Percentiles rank a stretch among this genome's conserved stretches.
These are phyloP conservation scores for Thecocarcelia acutangulata DNA, from an alignment of 2,888 invertebrate species.

Conservation along the genomic window DNA sequence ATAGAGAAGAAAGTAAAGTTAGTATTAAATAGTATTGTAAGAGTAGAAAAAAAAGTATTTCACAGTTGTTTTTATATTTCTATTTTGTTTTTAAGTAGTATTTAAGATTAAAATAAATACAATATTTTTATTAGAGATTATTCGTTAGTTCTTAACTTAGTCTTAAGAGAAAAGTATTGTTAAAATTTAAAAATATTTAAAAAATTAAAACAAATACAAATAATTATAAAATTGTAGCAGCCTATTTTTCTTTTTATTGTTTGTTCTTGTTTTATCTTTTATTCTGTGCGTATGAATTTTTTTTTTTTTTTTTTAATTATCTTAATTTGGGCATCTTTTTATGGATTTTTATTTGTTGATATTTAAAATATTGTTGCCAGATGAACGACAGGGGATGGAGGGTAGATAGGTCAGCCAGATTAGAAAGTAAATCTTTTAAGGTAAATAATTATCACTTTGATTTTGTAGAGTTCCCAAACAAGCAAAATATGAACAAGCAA, in stretches of 20 bases:
- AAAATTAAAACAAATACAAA: constrained; percentile 57
- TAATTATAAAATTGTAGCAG: constrained; percentile 59
- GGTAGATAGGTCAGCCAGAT: constrained; percentile 46
- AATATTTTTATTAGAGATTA: constrained; percentile 54
- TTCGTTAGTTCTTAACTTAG: constrained; percentile 41
- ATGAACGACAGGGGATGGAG: constrained; percentile 56
- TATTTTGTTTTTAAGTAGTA: constrained; percentile 50
- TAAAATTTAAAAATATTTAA: constrained; percentile 24
- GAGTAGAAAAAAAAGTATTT: constrained; percentile 52
- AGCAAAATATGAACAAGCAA: too few relatives aligned
- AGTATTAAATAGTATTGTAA: constrained; percentile 44
- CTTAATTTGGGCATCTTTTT: constrained; percentile 18
- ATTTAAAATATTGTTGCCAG: constrained; percentile 66
- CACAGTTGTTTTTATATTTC: constrained; percentile 59
- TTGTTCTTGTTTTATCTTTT: constrained; percentile 25
- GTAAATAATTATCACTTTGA: too few relatives aligned
- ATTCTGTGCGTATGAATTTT: constrained; percentile 60
- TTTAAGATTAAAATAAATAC: constrained; percentile 59
- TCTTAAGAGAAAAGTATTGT: constrained; percentile 36
- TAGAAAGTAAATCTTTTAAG: not conserved
- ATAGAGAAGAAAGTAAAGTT: constrained; percentile 1
- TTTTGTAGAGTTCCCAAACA: too few relatives aligned
- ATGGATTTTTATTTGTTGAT: not conserved
- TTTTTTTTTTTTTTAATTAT: constrained; percentile 48
- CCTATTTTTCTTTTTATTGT: constrained; percentile 62